Percentiles rank a stretch among this genome's conserved stretches.
Evolutionary conservation across 2,797 vertebrate species (phyloP).

Genomic region (Lutjanus campechanus): DNA sequence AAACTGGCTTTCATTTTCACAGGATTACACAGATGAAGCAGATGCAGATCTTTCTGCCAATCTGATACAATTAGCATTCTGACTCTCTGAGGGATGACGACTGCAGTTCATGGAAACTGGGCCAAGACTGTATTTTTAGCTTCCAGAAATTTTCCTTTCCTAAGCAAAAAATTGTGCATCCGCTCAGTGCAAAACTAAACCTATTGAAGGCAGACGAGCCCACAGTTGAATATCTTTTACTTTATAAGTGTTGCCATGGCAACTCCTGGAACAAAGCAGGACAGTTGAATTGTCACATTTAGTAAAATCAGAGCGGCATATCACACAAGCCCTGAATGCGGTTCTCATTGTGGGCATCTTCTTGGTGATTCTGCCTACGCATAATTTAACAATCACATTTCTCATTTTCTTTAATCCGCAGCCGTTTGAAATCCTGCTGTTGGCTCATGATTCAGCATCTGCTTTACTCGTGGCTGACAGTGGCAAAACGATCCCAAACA

Average conservation of each 20-base stretch:
- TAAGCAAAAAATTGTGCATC: conserved; percentile 34
- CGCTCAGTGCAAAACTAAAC: conserved; percentile 21
- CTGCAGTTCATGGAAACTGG: conserved; percentile 61
- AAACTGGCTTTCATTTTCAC: conserved; percentile 22
- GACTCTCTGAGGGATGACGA: conserved; percentile 32
- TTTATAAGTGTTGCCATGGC: conserved; percentile 70
- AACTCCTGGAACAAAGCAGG: conserved; percentile 61
- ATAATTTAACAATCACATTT: conserved; percentile 33
- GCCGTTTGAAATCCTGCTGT: conserved; percentile 40
- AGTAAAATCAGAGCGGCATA: conserved; percentile 30
- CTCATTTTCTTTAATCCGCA: conserved; percentile 52
- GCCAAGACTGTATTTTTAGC: conserved; percentile 60
- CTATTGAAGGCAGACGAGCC: conserved; percentile 31
- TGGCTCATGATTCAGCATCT: conserved; percentile 39
- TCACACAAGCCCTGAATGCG: conserved; percentile 29
- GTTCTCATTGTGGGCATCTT: conserved; percentile 33
- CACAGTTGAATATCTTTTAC: conserved; percentile 35
- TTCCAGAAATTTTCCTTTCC: conserved; percentile 49
- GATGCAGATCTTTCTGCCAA: conserved; percentile 18
- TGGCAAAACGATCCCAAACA: conserved; percentile 3
- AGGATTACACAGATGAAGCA: not conserved
- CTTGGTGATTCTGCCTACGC: conserved; percentile 28
- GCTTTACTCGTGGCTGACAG: conserved; percentile 27
- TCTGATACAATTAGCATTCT: conserved; percentile 24
- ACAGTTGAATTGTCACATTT: conserved; percentile 50